Evolutionary conservation across 2,888 invertebrate species (phyloP).

Genomic region (Macrosoma leucophasiata): DNA sequence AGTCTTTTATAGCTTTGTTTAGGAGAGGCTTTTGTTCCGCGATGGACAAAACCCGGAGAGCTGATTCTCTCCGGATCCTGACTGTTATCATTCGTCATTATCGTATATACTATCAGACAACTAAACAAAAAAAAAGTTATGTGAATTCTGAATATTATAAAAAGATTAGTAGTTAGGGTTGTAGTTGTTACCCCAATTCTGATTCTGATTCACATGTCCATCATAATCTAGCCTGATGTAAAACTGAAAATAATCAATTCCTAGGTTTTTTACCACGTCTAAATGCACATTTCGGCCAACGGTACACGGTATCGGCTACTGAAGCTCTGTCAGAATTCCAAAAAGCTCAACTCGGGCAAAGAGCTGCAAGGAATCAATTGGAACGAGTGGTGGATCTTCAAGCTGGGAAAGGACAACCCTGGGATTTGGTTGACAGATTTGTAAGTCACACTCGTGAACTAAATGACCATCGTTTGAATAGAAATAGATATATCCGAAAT

Average conservation of each 20-base stretch:
- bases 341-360: conserved; percentile 73
- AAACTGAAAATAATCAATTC: not conserved
- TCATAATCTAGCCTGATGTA: too few relatives aligned
- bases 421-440: conserved; percentile 77
- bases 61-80: too few relatives aligned
- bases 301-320: conserved; percentile 82
- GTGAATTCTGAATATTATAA: too few relatives aligned
- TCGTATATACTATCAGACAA: too few relatives aligned
- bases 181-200: too few relatives aligned
- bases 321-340: conserved; percentile 85
- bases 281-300: conserved; percentile 80
- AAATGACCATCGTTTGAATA: not conserved
- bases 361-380: conserved; percentile 75
- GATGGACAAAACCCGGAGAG: too few relatives aligned
- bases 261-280: conserved; percentile 81
- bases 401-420: conserved; percentile 78
- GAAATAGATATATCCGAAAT: too few relatives aligned
- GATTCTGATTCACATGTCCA: not conserved
- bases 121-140: too few relatives aligned
- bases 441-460: conserved; percentile 65
- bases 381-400: conserved; percentile 76
- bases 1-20: too few relatives aligned
- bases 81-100: too few relatives aligned
- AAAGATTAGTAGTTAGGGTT: too few relatives aligned
- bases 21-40: too few relatives aligned